phyloP scores from a whole-genome alignment of 2,888 invertebrate species.

The Pteria penguin region DNA sequence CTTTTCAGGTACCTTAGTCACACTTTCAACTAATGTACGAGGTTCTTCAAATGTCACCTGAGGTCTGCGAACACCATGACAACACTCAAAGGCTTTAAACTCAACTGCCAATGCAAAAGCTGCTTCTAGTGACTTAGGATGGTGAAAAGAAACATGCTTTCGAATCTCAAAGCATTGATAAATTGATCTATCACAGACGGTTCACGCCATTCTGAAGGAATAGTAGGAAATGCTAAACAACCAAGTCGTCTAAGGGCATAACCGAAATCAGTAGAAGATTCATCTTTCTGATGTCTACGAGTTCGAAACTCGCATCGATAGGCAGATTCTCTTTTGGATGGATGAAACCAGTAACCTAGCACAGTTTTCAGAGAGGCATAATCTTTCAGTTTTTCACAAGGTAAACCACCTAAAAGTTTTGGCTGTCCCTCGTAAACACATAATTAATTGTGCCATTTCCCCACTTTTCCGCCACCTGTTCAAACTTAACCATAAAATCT shows the following conservation, averaged over 20 bases:
- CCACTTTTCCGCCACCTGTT: conserved; percentile 45
- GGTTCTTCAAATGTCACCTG: neutral
- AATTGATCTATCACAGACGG: conserved; percentile 18
- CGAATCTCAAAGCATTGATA: conserved; percentile 13
- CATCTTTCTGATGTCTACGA: conserved; percentile 10
- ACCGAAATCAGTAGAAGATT: conserved; percentile 22
- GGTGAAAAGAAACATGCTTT: conserved; percentile 14
- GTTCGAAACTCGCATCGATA: conserved; percentile 21
- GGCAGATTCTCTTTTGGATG: conserved; percentile 13
- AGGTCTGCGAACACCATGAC: neutral
- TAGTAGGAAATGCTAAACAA: conserved; percentile 19
- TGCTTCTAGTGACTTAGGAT: conserved; percentile 15
- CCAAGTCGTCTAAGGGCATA: conserved; percentile 19
- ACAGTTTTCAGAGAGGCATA: neutral
- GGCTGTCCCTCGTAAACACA: no score
- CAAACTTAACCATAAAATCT: conserved; percentile 58
- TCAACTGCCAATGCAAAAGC: conserved; percentile 21
- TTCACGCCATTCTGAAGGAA: neutral
- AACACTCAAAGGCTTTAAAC: conserved; percentile 15
- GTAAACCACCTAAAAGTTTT: neutral
- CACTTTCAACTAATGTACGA: no score
- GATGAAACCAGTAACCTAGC: conserved; percentile 15
- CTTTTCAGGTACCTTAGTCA: neutral
- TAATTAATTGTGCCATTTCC: conserved; percentile 22
- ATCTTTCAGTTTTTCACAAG: neutral